Evolutionary conservation across 2,113 vertebrate species (phyloP).

Genomic region (Corvus moneduloides): DNA sequence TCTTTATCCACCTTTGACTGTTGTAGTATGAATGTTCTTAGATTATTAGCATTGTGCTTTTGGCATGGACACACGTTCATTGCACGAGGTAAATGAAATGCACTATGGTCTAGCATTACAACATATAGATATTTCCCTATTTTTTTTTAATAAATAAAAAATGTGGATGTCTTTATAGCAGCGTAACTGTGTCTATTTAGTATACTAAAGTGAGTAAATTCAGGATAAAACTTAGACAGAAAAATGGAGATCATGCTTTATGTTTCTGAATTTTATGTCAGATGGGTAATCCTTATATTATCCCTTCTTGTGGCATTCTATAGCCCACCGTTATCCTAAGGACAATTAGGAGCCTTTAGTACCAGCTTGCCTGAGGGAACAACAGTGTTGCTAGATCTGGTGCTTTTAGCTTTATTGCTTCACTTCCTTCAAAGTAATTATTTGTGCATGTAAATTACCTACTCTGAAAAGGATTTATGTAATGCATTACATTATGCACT

Average conservation of each 20-base stretch:
- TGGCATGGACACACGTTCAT: neutral
- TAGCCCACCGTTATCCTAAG: neutral
- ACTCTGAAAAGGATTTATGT: neutral
- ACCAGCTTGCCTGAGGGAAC: neutral
- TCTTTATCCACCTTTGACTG: neutral
- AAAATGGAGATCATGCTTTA: neutral
- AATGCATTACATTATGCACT: neutral
- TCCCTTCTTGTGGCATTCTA: neutral
- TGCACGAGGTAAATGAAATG: neutral
- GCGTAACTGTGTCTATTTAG: neutral
- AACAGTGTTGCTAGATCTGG: neutral
- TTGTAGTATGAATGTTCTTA: neutral
- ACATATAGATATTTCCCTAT: neutral
- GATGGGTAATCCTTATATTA: neutral
- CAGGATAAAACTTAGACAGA: neutral
- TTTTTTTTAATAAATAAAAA: neutral
- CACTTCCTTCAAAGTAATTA: neutral
- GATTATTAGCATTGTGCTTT: neutral
- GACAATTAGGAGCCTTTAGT: neutral
- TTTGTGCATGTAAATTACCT: neutral
- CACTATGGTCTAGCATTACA: neutral
- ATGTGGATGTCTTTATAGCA: neutral
- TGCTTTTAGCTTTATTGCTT: neutral
- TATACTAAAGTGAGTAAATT: neutral
- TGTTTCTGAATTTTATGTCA: neutral